These are phyloP conservation scores for Sebastes schlegelii DNA, from an alignment of 2,113 vertebrate species.

Conservation along the genomic window DNA sequence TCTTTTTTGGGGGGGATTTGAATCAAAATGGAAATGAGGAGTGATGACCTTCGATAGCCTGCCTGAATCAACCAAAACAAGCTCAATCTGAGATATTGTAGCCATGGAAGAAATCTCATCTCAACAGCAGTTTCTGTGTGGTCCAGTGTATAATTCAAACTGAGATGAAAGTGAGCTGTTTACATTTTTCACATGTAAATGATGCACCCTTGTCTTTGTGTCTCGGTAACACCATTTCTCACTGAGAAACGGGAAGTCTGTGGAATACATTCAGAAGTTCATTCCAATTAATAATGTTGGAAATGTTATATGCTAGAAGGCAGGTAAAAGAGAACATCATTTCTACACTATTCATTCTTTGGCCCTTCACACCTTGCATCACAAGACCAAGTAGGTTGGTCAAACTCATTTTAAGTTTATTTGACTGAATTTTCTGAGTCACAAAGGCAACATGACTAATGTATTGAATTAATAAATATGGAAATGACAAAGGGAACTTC, in stretches of 20 bases:
- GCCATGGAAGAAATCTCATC: constrained; percentile 67
- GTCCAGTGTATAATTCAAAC: constrained; percentile 59
- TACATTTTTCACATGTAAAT: constrained; percentile 67
- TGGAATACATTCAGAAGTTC: constrained; percentile 30
- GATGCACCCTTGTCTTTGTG: constrained; percentile 48
- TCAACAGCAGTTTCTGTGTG: constrained; percentile 46
- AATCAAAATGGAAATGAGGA: constrained; percentile 79
- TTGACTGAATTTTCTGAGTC: constrained; percentile 44
- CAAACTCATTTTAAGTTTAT: constrained; percentile 52
- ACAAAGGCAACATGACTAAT: constrained; percentile 22
- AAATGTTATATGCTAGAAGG: constrained; percentile 26
- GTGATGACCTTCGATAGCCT: constrained; percentile 64
- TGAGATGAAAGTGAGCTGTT: constrained; percentile 69
- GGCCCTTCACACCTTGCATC: constrained; percentile 22
- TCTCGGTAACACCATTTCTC: constrained; percentile 35
- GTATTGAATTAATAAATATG: background rate
- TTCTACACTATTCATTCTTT: constrained; percentile 3
- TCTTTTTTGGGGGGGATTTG: constrained; percentile 43
- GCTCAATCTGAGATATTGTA: constrained; percentile 64
- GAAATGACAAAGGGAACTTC: background rate
- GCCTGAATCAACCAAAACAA: constrained; percentile 60
- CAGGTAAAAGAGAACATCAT: constrained; percentile 21
- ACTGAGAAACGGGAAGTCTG: constrained; percentile 1
- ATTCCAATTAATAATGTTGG: constrained; percentile 49
- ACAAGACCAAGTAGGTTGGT: constrained; percentile 24